Conservation (phyloP, 2,113 vertebrate species). For the Lamprologus sp. region DNA sequence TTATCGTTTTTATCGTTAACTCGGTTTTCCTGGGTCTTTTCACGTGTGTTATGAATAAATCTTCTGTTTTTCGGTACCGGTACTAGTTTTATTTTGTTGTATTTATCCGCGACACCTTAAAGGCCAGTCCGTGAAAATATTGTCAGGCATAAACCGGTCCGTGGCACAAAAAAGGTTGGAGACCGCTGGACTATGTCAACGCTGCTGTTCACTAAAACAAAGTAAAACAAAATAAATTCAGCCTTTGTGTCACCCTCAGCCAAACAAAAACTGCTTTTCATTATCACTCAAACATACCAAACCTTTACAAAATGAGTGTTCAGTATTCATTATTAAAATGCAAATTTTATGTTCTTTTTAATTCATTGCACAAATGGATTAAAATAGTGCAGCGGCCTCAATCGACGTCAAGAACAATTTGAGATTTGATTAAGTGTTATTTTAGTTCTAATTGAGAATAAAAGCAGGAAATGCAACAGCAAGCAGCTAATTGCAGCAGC, state of each 20-base stretch:
- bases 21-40: accelerated
- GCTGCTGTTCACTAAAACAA: no score
- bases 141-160: no score
- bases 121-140: no score
- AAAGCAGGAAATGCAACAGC: neutral
- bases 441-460: neutral
- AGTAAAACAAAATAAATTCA: no score
- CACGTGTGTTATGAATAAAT: no score
- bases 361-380: neutral
- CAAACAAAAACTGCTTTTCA: neutral
- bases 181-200: no score
- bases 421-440: neutral
- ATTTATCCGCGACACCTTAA: accelerated
- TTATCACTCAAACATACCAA: neutral
- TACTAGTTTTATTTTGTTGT: no score
- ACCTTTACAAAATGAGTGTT: accelerated
- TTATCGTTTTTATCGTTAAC: accelerated
- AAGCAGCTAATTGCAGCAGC: neutral
- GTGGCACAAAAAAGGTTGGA: accelerated
- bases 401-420: neutral
- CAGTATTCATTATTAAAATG: neutral
- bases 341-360: neutral
- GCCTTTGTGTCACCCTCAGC: accelerated
- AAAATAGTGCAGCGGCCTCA: neutral
- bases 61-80: accelerated